Percentiles rank a stretch among this genome's conserved stretches.
These are phyloP conservation scores for Liparis tanakae DNA, from an alignment of 2,797 vertebrate genomes.

Conservation along the genomic window DNA sequence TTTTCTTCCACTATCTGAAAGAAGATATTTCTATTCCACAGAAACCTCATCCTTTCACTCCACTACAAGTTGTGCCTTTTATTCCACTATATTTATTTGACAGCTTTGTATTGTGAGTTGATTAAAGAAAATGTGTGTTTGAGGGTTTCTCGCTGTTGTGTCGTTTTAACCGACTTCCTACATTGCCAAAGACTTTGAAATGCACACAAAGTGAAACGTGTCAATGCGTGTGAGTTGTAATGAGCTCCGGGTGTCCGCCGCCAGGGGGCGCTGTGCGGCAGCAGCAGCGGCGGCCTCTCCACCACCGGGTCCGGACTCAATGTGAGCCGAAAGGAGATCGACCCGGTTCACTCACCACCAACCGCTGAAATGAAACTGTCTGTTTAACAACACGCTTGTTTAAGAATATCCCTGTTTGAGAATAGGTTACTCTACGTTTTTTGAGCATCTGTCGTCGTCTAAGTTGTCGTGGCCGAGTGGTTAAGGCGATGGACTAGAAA, in stretches of 20 bases:
- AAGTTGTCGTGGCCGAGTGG: slow-evolving; percentile 81
- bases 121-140: not conserved
- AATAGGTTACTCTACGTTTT: rapidly evolving
- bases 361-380: not conserved
- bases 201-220: not conserved
- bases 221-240: not conserved
- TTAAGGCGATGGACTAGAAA: slow-evolving; percentile 85
- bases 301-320: not conserved
- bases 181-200: not conserved
- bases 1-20: not conserved
- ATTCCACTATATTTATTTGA: not conserved
- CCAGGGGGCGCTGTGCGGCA: not conserved
- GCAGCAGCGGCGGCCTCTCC: not conserved
- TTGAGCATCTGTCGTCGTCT: rapidly evolving
- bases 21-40: not conserved
- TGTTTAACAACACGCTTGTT: too few relatives aligned
- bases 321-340: not conserved
- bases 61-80: not conserved
- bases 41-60: not conserved
- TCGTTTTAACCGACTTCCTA: not conserved
- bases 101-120: not conserved
- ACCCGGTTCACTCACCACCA: not conserved
- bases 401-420: too few relatives aligned
- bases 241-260: not conserved
- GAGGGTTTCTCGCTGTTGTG: not conserved